Conservation (phyloP, 2,888 invertebrate genomes). For the Pachycephus smyrnensis region DNA sequence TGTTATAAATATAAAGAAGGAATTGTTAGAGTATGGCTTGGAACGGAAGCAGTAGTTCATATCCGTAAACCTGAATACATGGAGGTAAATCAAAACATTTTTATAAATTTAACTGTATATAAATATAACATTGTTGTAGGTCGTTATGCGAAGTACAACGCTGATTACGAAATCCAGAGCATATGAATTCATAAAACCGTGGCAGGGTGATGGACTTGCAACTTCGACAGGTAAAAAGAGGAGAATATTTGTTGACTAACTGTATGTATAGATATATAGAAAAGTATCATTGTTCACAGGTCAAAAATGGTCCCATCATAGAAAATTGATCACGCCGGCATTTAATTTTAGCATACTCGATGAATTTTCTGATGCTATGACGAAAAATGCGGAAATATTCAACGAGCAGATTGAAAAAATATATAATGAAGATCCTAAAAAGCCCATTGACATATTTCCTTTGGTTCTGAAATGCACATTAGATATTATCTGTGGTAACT, state of each 20-base stretch:
- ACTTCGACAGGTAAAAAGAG: constrained; percentile 62
- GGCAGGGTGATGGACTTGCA: constrained; percentile 68
- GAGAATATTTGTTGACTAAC: constrained; percentile 1
- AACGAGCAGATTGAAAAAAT: constrained; percentile 53
- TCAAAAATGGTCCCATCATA: constrained; percentile 68
- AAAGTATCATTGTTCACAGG: constrained; percentile 45
- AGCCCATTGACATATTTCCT: constrained; percentile 70
- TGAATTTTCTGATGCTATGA: constrained; percentile 68
- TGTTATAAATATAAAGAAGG: too few relatives aligned
- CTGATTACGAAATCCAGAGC: constrained; percentile 67
- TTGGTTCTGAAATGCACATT: constrained; percentile 68
- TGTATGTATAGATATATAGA: background rate
- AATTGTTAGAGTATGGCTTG: too few relatives aligned
- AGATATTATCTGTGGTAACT: constrained; percentile 68
- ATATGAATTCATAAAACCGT: constrained; percentile 65
- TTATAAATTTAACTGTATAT: background rate
- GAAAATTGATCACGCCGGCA: constrained; percentile 70
- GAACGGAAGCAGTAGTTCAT: constrained; percentile 29
- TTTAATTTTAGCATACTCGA: constrained; percentile 70
- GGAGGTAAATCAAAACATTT: constrained; percentile 39
- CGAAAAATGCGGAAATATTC: constrained; percentile 68
- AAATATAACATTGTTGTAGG: constrained; percentile 40
- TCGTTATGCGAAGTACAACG: constrained; percentile 64
- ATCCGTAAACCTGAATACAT: constrained; percentile 45
- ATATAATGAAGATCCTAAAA: too few relatives aligned